Base-by-base conservation (phyloP, 2,888 invertebrate genomes). In the Drosophila borealis region DNA sequence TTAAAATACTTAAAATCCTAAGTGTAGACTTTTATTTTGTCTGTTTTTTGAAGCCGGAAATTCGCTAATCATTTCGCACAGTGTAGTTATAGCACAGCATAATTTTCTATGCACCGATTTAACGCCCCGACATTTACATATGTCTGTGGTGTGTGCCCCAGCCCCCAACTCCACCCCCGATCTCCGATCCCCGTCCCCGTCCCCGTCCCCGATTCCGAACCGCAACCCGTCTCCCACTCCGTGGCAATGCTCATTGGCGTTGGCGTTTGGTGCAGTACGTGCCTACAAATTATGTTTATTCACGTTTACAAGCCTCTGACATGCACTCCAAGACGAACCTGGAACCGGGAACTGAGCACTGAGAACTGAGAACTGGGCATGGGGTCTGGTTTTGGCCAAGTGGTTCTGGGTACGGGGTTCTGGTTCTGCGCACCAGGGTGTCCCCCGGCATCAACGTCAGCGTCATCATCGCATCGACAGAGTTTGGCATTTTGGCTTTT, bases 61-160 rank as follows among this genome's bases (percentile, higher is more conserved):
- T 48, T 2, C 3, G 2, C 0, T 0, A 9, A 33, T 13, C 0
- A 14, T 60, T 75, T 74, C n/a, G 49, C 2, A 0, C 25, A 64
- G 78, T 75, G 75, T 64, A 56, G 8, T 8, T 67, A 42, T 44
- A 57, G 73, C 46, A 60, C 25, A 59, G 74, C 54, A 69, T 68
- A 69, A 60, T 70, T 70, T 57, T 74, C 83, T 72, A 88, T 85
- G 89, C 83, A 81, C 85, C 85, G 85, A 85, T 87, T 85, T 85
- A 87, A 88, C 89, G 85, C 89, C 85, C 88, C 86, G 88, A 88
- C 83, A 83, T 83, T 83, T 85, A 88, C 83, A 88, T 83, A 83
- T 85, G 86, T 83, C 79, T 60, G 44, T 41, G 48, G 37, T 68
- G 56, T 68, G 56, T 68, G 61, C 69, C 73, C 78, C 62, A 63